Conservation (phyloP, 2,113 vertebrate genomes). For the mouse (Mus musculus) region DNA sequence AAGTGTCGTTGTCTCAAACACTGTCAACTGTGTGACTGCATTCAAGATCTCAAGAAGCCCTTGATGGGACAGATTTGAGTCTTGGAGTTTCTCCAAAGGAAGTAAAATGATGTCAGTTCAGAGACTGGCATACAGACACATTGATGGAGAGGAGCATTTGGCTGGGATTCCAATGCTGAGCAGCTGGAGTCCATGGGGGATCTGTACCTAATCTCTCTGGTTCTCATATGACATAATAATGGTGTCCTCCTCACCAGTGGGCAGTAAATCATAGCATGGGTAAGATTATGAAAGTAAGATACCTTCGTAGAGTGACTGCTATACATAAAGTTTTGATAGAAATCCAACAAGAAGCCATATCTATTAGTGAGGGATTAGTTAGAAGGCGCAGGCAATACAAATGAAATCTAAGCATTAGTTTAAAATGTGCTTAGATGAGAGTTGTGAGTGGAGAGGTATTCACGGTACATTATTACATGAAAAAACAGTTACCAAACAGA, state of each 20-base stretch:
- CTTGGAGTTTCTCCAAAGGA: neutral
- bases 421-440: neutral
- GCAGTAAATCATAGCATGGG: neutral
- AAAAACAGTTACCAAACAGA: neutral
- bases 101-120: neutral
- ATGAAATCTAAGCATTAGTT: neutral
- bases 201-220: neutral
- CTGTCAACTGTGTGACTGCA: neutral
- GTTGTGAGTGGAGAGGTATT: neutral
- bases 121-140: no score
- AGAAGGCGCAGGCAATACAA: neutral
- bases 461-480: fast-evolving
- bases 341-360: neutral
- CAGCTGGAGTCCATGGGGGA: fast-evolving
- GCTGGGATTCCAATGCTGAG: neutral
- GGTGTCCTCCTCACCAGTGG: neutral
- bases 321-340: neutral
- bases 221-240: neutral
- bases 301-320: no score
- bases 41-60: neutral
- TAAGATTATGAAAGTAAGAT: neutral
- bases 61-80: neutral
- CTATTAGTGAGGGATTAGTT: no score
- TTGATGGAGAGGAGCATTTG: neutral
- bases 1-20: neutral